Evolutionary conservation across 2,113 vertebrate genomes (phyloP).

Genomic region (Lipophrys pholis): DNA sequence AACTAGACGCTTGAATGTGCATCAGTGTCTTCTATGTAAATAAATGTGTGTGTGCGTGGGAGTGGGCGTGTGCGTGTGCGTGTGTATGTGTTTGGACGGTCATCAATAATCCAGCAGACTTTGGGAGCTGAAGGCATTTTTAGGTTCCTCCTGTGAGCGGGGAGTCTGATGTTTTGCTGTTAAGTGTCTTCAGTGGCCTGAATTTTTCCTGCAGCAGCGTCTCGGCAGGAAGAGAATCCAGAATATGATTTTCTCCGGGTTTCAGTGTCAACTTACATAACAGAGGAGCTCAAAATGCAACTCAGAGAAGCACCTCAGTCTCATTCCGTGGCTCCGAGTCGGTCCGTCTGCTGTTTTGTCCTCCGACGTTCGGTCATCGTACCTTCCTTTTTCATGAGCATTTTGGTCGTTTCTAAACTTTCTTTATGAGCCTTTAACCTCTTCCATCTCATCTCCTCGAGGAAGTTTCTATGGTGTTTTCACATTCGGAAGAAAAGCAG

Average conservation of each 20-base stretch:
- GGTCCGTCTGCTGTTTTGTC: constrained; percentile 1
- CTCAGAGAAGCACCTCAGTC: constrained; percentile 15
- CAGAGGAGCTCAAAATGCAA: constrained; percentile 12
- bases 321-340: constrained; percentile 11
- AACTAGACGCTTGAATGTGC: neutral
- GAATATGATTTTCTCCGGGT: constrained; percentile 27
- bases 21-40: constrained; percentile 11
- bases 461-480: too few species aligned
- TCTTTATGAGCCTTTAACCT: too few species aligned
- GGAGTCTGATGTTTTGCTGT: constrained; percentile 12
- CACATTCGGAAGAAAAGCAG: too few species aligned
- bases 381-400: constrained; percentile 11
- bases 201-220: neutral
- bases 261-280: constrained; percentile 36
- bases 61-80: too few species aligned
- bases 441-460: too few species aligned
- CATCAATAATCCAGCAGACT: constrained; percentile 34
- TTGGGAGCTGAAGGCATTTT: constrained; percentile 20
- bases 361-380: constrained; percentile 45
- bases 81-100: neutral
- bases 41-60: neutral
- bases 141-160: constrained; percentile 12
- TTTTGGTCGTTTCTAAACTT: too few species aligned
- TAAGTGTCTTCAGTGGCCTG: neutral
- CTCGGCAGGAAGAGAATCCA: constrained; percentile 14